Base-by-base conservation (phyloP, 2,797 vertebrate genomes). In the Catharus ustulatus region DNA sequence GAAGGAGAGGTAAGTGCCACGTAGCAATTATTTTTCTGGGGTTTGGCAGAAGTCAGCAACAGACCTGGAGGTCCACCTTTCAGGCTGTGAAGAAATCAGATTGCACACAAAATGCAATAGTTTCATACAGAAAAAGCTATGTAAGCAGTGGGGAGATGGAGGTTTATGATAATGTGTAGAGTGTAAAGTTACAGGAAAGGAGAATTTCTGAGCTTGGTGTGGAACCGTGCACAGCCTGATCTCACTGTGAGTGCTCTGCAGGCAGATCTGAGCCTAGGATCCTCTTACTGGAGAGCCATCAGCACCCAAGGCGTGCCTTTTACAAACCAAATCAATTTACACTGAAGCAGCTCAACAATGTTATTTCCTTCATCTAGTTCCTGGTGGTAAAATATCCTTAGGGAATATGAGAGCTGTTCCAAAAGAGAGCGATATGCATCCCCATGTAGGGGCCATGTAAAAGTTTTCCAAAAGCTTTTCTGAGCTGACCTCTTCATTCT, bases 1-100 rank as follows among this genome's bases (percentile, higher is more conserved):
- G 99, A 99, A 97, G 98, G 99, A 98, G 99, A 99, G 98, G 99
- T 99, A 97, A 98, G 98, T 97, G 51, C 80, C 69, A 75, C 43
- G 1, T 13, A 23, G 89, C 57, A 95, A 61, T 91, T 87, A 93
- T 85, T 85, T 87, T 86, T 89, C 80, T 29, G 26, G 76, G 82
- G 57, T 83, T 94, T 88, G 64, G 79, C 73, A 73, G 27, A 74
- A 93, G 82, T 58, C 68, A 55, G 51, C n/a, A 16, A 27, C 76
- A 87, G 67, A 78, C n/a, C 49, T 63, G 40, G 46, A 81, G 76
- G 79, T 58, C 82, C 94, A 45, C 64, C 54, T 78, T 83, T 32
- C 15, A 55, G 49, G 19, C 58, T 81, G 15, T 4, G n/a, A 83
- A 75, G 68, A 92, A 94, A 79, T 90, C 59, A 38, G 42, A 81